Percentiles rank a stretch among this genome's conserved stretches.
These are phyloP conservation scores for Lapara coniferarum DNA, from an alignment of 2,888 invertebrate genomes.

Conservation along the genomic window DNA sequence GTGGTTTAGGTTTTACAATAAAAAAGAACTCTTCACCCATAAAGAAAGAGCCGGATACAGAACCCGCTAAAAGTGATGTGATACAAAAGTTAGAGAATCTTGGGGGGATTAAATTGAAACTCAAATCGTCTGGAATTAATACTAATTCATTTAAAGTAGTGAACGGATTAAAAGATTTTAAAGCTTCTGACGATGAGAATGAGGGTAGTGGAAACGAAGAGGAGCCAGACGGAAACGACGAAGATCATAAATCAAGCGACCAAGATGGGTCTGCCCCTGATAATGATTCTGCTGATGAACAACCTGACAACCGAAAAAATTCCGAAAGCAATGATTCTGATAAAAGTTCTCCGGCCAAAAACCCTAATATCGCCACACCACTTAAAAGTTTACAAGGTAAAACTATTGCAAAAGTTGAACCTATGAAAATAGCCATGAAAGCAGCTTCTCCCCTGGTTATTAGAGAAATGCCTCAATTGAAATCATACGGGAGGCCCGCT, in stretches of 20 bases:
- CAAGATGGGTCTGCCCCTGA: constrained; percentile 45
- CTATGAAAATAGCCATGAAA: constrained; percentile 37
- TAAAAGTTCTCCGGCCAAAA: constrained; percentile 29
- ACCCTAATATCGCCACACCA: constrained; percentile 32
- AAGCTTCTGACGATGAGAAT: constrained; percentile 73
- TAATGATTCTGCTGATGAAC: constrained; percentile 55
- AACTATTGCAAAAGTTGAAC: constrained; percentile 49
- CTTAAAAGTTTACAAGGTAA: constrained; percentile 55
- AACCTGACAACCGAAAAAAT: constrained; percentile 40
- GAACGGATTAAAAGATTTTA: constrained; percentile 75
- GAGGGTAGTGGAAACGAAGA: constrained; percentile 63
- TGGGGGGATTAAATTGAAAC: constrained; percentile 76
- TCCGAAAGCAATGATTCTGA: constrained; percentile 56
- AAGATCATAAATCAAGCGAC: constrained; percentile 53
- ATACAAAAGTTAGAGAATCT: constrained; percentile 72
- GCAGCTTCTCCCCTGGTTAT: constrained; percentile 38
- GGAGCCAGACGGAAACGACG: constrained; percentile 55
- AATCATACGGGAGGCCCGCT: constrained; percentile 58
- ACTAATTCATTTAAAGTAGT: constrained; percentile 73
- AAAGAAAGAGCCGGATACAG: constrained; percentile 63
- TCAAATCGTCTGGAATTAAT: constrained; percentile 74
- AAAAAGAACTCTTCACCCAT: constrained; percentile 70
- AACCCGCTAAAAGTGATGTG: constrained; percentile 53
- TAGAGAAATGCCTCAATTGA: constrained; percentile 45
- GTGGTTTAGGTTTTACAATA: constrained; percentile 75